Conservation (phyloP, 2,888 invertebrate species). For the Nomada fucata region DNA sequence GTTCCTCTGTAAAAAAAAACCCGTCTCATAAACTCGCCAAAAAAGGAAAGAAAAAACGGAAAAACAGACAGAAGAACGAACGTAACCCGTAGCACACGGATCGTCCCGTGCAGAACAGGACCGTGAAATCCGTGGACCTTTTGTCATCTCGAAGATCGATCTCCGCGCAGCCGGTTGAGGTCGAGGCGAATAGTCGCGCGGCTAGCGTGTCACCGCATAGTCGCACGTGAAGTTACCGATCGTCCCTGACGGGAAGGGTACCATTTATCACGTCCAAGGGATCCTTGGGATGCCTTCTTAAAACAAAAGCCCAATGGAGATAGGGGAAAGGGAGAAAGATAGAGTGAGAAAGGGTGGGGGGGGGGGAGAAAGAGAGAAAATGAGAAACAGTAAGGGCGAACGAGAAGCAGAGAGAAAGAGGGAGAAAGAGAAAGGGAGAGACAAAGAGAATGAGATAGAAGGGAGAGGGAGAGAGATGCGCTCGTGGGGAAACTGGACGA, state of each 20-base stretch:
- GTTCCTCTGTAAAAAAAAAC: too few relatives aligned
- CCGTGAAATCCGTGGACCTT: constrained; percentile 23
- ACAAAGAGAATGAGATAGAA: too few relatives aligned
- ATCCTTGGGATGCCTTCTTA: constrained; percentile 80
- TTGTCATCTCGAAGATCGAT: constrained; percentile 59
- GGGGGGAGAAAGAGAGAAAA: neutral
- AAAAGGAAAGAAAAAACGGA: neutral
- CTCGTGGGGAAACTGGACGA: constrained; percentile 61
- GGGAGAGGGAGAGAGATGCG: too few relatives aligned
- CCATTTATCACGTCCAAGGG: constrained; percentile 81
- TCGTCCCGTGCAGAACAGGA: neutral
- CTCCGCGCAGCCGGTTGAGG: constrained; percentile 39
- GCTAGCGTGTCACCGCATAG: constrained; percentile 68
- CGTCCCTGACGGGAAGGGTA: constrained; percentile 68
- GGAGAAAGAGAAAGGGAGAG: too few relatives aligned
- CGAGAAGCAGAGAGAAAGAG: neutral
- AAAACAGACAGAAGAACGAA: neutral
- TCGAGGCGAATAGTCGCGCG: constrained; percentile 56
- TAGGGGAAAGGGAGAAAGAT: constrained; percentile 76
- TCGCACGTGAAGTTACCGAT: constrained; percentile 69
- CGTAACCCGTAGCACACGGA: neutral
- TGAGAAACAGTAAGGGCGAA: neutral
- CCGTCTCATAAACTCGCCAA: neutral
- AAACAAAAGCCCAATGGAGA: constrained; percentile 81
- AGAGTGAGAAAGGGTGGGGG: neutral